Conservation (phyloP, 2,888 invertebrate genomes). For the Orthosia cruda region DNA sequence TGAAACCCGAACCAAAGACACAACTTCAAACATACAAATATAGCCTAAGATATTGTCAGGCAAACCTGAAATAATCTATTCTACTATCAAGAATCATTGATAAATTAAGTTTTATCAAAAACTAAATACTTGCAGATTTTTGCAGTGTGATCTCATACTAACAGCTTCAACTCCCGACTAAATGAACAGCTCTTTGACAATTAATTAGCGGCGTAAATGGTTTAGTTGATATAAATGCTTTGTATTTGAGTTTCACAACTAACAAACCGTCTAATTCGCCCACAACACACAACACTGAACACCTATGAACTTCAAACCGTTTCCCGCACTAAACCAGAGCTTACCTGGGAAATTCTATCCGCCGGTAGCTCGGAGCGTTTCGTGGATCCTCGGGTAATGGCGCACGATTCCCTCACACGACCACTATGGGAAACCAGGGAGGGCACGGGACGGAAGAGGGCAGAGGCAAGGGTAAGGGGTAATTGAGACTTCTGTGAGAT, state of each 20-base stretch:
- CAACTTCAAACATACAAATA: no score
- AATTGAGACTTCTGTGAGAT: conserved; percentile 80
- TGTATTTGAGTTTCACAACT: no score
- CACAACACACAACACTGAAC: conserved; percentile 25
- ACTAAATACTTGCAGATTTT: no score
- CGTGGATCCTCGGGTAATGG: conserved; percentile 83
- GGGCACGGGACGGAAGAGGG: conserved; percentile 10
- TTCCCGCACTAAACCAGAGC: conserved; percentile 61
- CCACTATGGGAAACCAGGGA: conserved; percentile 84
- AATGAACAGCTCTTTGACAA: no score
- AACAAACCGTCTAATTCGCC: neutral
- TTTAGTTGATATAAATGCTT: no score
- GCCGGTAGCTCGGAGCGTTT: conserved; percentile 81
- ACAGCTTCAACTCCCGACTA: no score
- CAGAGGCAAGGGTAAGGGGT: conserved; percentile 63
- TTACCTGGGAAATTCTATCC: conserved; percentile 76
- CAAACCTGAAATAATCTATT: no score
- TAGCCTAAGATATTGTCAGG: no score
- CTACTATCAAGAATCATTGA: no score
- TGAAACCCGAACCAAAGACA: neutral
- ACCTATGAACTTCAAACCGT: conserved; percentile 40
- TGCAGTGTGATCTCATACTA: no score
- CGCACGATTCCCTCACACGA: conserved; percentile 80
- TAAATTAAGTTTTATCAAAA: no score
- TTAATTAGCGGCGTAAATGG: no score